Evolutionary conservation across 2,797 vertebrate genomes (phyloP), one percentile per base, ranked within the genome.

Genomic region (Valencia hispanica): DNA sequence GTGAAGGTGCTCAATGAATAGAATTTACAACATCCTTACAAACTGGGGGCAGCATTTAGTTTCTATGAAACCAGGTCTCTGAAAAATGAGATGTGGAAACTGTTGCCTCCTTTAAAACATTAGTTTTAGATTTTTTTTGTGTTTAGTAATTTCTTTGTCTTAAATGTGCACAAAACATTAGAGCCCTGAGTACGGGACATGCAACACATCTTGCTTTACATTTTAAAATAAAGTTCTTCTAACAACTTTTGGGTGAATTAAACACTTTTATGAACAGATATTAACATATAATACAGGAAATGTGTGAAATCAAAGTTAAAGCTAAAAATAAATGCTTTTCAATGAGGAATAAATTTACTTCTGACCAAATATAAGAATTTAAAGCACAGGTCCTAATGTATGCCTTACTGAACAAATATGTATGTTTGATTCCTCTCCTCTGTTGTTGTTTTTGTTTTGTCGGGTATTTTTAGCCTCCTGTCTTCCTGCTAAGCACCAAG

Each of bases 401-500:
- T 41, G 65, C 20, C 25, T 11, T 18, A 1, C 18, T 30, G 66
- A 59, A 25, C 45, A 41, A 65, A 55, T 17, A 39, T 25, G 45
- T 57, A 18, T 34, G 39, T 48, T 5, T 30, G 1, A 50, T 20
- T 73, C 22, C 41, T 57, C 17, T 78, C 72, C 50, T 75, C 66
- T 80, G 77, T 79, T 79, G 63, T 84, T 11, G 57, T 77, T 80
- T 74, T 85, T 48, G 59, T 51, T 53, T 81, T 74, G 63, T n/a
- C 12, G 32, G 41, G 82, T 95, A 93, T 95, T 92, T 94, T 94
- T 93, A 94, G 86, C 87, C 74, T 79, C 70, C 68, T 66, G 71
- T 87, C 82, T 84, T 79, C 86, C 83, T 68, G 22, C 72, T 55
- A 72, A 12, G 81, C 75, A 20, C 47, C 6, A 57, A 78, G 85